Conservation (phyloP, 2,888 invertebrate genomes). For the Zygaena filipendulae region DNA sequence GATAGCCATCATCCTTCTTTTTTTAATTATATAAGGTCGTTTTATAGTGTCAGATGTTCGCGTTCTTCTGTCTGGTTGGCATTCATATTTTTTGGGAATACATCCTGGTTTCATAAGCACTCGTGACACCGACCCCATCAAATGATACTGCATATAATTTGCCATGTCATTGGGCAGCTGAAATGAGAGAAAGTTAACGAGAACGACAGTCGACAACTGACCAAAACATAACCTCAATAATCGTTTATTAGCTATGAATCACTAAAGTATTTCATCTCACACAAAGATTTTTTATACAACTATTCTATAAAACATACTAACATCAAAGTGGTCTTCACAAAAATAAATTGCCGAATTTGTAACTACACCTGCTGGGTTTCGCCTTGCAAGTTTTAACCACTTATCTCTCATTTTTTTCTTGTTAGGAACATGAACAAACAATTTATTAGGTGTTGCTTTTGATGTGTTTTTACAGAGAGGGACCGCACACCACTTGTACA, state of each 20-base stretch:
- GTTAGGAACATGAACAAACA: no score
- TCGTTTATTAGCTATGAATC: constrained; percentile 1
- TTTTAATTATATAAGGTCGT: constrained; percentile 15
- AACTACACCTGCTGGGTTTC: no score
- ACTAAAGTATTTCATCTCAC: constrained; percentile 3
- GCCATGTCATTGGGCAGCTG: constrained; percentile 26
- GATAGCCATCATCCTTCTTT: constrained; percentile 11
- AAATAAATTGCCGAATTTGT: no score
- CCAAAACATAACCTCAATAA: constrained; percentile 9
- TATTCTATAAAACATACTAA: no score
- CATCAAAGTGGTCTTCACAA: no score
- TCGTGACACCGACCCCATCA: constrained; percentile 25
- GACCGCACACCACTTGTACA: no score
- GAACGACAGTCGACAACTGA: constrained; percentile 3
- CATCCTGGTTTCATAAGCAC: constrained; percentile 24
- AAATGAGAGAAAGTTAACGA: constrained; percentile 11
- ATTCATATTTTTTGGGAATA: constrained; percentile 22
- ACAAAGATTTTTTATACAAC: constrained; percentile 2
- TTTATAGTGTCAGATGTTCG: constrained; percentile 11
- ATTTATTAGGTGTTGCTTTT: no score
- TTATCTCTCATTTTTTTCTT: no score
- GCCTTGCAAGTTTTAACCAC: no score
- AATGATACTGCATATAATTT: constrained; percentile 24
- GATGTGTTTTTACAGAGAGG: no score
- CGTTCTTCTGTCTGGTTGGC: constrained; percentile 20